Evolutionary conservation across 2,797 vertebrate genomes (phyloP).

Genomic region (Myotis findleyi): DNA sequence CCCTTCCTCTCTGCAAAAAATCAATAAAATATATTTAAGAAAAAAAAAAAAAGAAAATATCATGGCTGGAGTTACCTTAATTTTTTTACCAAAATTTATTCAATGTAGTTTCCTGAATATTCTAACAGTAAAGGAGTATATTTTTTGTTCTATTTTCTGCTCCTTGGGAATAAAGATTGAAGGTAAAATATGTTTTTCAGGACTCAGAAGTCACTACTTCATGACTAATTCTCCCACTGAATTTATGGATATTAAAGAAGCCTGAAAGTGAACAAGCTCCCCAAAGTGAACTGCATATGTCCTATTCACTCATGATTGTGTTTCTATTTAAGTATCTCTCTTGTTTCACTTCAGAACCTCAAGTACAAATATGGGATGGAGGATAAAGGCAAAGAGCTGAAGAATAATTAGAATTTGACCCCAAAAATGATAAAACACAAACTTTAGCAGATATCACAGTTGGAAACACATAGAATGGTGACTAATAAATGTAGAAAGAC

Average conservation of each 20-base stretch:
- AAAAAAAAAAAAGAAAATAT: not conserved
- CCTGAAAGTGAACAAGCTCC: not conserved
- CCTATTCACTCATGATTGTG: not conserved
- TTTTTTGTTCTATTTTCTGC: not conserved
- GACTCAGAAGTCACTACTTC: not conserved
- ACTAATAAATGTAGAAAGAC: constrained; percentile 13
- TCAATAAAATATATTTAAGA: no score
- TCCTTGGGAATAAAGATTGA: not conserved
- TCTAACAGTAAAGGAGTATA: not conserved
- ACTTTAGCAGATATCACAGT: not conserved
- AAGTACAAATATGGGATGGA: not conserved
- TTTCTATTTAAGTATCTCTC: not conserved
- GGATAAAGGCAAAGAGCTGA: not conserved
- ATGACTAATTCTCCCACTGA: not conserved
- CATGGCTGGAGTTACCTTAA: not conserved
- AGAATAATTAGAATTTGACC: not conserved
- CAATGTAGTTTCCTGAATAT: not conserved
- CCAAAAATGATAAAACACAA: not conserved
- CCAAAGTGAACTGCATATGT: not conserved
- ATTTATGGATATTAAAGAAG: not conserved
- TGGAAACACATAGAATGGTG: not conserved
- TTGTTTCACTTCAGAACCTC: not conserved
- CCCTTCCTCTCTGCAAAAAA: no score
- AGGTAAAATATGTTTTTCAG: not conserved
- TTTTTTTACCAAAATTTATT: not conserved